A percentile compares a stretch with the other conserved stretches of the same genome.
Conservation (phyloP, 1,140 invertebrate species). For the Nylanderia fulva region DNA sequence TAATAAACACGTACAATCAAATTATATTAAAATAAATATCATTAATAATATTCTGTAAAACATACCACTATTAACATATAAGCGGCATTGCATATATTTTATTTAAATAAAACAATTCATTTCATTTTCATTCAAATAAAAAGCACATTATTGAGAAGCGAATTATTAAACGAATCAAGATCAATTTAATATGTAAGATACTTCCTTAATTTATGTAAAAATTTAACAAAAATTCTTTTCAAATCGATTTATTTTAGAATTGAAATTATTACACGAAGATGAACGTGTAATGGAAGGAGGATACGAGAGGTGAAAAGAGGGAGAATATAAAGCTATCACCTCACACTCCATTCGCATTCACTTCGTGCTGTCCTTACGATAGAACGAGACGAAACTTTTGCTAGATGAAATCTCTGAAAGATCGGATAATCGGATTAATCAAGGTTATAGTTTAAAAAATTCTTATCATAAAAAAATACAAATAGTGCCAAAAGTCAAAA, state of each 20-base stretch:
- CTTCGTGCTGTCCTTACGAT: conserved; percentile 1
- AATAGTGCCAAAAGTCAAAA: not conserved
- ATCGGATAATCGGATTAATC: conserved; percentile 80
- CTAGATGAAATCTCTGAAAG: conserved; percentile 75
- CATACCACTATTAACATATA: too few species aligned
- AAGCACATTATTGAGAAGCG: not conserved
- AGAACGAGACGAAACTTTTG: conserved; percentile 77
- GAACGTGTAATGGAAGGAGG: not conserved
- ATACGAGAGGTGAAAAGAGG: conserved; percentile 22
- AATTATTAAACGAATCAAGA: not conserved
- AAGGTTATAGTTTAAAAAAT: conserved; percentile 68
- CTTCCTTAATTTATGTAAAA: not conserved
- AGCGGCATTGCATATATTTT: too few species aligned
- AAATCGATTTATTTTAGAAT: not conserved
- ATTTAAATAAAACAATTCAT: too few species aligned
- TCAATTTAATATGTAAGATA: not conserved
- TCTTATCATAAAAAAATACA: not conserved
- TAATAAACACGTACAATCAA: conserved; percentile 27
- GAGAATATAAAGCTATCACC: not conserved
- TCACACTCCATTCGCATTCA: conserved; percentile 17
- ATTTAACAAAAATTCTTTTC: not conserved
- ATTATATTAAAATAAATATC: conserved; percentile 54
- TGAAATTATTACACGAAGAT: conserved; percentile 17
- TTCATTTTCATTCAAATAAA: conserved; percentile 10
- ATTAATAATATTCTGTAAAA: too few species aligned